A percentile compares a stretch with the other conserved stretches of the same genome.
Conservation (phyloP, 2,888 invertebrate species). For the Caenorhabditis imperialis region DNA sequence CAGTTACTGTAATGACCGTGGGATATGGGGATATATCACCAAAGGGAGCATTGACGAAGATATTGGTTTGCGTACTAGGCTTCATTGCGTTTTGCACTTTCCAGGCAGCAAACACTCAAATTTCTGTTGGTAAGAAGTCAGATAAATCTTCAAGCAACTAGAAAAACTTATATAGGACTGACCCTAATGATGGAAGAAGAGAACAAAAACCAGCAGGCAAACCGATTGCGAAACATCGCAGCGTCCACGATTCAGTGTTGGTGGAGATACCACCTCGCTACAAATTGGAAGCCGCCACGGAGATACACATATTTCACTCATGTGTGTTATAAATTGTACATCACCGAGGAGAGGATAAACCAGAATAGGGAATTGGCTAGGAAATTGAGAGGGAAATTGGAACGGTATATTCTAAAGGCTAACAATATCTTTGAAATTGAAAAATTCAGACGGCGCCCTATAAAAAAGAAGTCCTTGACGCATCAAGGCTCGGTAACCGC, state of each 20-base stretch:
- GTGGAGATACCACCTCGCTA: conserved; percentile 61
- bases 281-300: conserved; percentile 53
- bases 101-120: conserved; percentile 67
- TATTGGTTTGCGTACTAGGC: conserved; percentile 70
- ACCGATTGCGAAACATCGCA: conserved; percentile 64
- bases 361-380: conserved; percentile 60
- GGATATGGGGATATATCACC: conserved; percentile 75
- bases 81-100: conserved; percentile 70
- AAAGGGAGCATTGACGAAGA: conserved; percentile 64
- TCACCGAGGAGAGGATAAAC: conserved; percentile 66
- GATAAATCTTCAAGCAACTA: not conserved
- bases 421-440: not conserved
- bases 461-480: conserved; percentile 48
- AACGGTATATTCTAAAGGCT: conserved; percentile 37
- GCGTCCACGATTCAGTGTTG: conserved; percentile 72
- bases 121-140: conserved; percentile 66
- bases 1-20: conserved; percentile 68
- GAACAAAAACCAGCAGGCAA: conserved; percentile 64
- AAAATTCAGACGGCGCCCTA: conserved; percentile 22
- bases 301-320: conserved; percentile 56
- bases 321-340: conserved; percentile 66
- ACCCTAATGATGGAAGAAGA: conserved; percentile 73
- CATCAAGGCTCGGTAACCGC: conserved; percentile 51
- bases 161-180: conserved; percentile 42
- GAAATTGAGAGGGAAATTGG: conserved; percentile 58